Evolutionary conservation across 1,140 invertebrate genomes (phyloP), one percentile per base, ranked within the genome.

Genomic region (Aphis craccivora): DNA sequence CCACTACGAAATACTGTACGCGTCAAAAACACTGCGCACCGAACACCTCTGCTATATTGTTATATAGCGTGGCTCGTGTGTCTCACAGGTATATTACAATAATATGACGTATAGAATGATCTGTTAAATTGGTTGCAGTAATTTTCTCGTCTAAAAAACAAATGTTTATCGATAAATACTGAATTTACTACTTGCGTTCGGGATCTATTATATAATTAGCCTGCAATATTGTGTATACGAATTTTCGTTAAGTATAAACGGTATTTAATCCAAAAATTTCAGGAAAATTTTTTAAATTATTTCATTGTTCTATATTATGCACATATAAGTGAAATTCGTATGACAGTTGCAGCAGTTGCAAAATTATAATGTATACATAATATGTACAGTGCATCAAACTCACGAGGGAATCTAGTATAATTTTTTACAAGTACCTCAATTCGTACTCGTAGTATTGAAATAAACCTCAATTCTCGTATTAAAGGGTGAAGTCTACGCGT

Each of bases 11-110:
- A n/a, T n/a, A 76, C 60, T 76, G 60, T n/a, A 76, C 60, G 60
- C 60, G 60, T 76, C 60, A 76, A 76, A 76, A 76, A 76, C 60
- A 76, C 60, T 76, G 60, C n/a, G 60, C n/a, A 76, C 60, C 30
- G n/a, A 76, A 76, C 60, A 76, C 60, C 30, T 76, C 11, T 76
- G 60, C 8, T 30, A 60, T 60, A 60, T 30, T 30, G 14, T 8
- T 30, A 25, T 67, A 67, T 53, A 67, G 60, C n/a, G n/a, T 67
- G 30, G 60, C 60, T 11, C 30, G 60, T 30, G 9, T 6, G 30
- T 67, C 60, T 9, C 30, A 30, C 9, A 23, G 53, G 53, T 23
- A 23, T 30, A 67, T 30, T 60, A 53, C 53, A 9, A n/a, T 67
- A 67, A n/a, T 67, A 67, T n/a, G 11, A 18, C 14, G 22, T 6